Evolutionary conservation across 2,797 vertebrate species (phyloP), one percentile per base, ranked within the genome.

Genomic region (Pogonophryne albipinna): DNA sequence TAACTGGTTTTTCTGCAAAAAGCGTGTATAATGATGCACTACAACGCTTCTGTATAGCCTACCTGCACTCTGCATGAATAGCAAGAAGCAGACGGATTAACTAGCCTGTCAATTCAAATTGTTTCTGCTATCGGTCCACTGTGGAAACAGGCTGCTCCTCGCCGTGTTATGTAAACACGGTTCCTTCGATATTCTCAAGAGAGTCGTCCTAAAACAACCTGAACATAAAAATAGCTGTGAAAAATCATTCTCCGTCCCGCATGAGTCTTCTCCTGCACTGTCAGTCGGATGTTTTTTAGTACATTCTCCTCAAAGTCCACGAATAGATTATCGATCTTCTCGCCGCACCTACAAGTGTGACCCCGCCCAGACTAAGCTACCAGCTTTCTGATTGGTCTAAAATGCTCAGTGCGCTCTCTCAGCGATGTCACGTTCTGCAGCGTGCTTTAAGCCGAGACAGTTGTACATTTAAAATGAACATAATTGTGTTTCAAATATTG

Each of bases 1-100:
- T 96, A 96, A 95, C 94, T 93, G 94, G 94, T 95, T 95, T 88
- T 91, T 91, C 76, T 61, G 79, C 90, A 73, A 82, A 84, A 84
- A 63, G 44, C 61, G 55, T 14, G n/a, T 34, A 71, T 13, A 74
- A 79, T 66, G 23, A 16, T 34, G 15, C 1, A 61, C 47, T 49
- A 60, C 16, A 27, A 34, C 10, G 12, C 0, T 10, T 49, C n/a
- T 5, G 0, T 5, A 3, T 0, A 27, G 23, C 0, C 23, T 27
- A 0, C 0, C 1, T 9, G 4, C 2, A 49, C 11, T 52, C 9
- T 2, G 8, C 9, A 12, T 0, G 20, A 0, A 16, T n/a, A 53
- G 4, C 3, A 69, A 15, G 62, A 14, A 42, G 14, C 16, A 19
- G 49, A 68, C 47, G 2, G 13, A 12, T 23, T 16, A 50, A 62